Conservation (phyloP, 2,797 vertebrate genomes). For the Falco peregrinus region DNA sequence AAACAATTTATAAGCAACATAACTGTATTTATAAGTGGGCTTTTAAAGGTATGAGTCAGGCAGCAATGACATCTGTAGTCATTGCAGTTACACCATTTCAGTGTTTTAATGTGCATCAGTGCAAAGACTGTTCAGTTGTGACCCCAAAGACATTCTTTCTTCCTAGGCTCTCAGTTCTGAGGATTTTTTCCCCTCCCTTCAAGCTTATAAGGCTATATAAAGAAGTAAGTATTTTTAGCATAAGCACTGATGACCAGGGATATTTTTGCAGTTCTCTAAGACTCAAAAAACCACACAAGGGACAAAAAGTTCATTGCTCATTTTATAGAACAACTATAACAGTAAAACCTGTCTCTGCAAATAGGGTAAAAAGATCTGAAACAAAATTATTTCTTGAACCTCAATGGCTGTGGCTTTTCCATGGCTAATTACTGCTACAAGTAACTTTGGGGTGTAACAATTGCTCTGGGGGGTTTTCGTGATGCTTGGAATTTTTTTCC, state of each 20-base stretch:
- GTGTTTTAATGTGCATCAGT: background rate
- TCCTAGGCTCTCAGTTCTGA: background rate
- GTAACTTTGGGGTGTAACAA: background rate
- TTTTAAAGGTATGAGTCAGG: background rate
- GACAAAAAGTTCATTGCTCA: background rate
- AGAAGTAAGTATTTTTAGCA: conserved; percentile 1
- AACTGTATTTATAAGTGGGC: background rate
- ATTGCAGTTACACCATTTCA: background rate
- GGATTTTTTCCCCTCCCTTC: background rate
- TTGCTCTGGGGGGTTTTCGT: background rate
- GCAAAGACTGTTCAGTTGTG: background rate
- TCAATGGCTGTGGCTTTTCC: background rate
- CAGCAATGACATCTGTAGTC: background rate
- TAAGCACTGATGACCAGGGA: background rate
- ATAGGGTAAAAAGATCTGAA: background rate
- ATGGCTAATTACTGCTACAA: background rate
- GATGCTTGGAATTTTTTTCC: background rate
- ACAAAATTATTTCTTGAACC: background rate
- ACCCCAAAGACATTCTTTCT: background rate
- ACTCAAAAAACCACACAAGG: background rate
- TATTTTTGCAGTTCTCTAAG: background rate
- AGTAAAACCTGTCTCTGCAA: background rate
- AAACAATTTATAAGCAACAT: background rate
- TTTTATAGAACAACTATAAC: background rate
- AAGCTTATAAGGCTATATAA: background rate